A percentile compares a stretch with the other conserved stretches of the same genome.
Evolutionary conservation across 1,140 invertebrate species (phyloP).

Genomic region (Zaprionus capensis): DNA sequence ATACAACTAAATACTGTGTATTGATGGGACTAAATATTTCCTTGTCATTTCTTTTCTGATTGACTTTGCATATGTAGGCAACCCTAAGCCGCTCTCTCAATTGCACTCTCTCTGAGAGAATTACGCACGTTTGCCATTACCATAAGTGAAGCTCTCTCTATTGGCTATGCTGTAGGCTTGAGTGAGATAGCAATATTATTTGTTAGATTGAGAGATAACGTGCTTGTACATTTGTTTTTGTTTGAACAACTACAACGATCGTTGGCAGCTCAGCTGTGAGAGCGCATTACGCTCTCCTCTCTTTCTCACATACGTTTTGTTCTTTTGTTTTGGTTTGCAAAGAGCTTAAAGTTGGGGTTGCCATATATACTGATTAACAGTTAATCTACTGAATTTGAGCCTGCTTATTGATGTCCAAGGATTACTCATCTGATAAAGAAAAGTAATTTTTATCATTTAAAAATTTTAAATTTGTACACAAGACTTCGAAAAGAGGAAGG

Average conservation of each 20-base stretch:
- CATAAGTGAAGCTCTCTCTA: not conserved
- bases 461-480: too few relatives aligned
- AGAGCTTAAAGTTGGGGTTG: too few relatives aligned
- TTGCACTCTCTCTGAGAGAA: not conserved
- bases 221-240: not conserved
- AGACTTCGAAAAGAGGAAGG: too few relatives aligned
- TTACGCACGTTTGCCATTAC: not conserved
- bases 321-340: too few relatives aligned
- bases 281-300: not conserved
- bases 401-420: too few relatives aligned
- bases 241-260: not conserved
- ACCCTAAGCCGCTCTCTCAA: not conserved
- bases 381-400: too few relatives aligned
- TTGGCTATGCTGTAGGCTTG: not conserved
- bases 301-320: not conserved
- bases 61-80: not conserved
- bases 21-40: not conserved
- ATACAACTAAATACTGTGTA: not conserved
- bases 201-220: not conserved
- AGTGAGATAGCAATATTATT: not conserved
- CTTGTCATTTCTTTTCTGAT: not conserved
- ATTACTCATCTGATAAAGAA: too few relatives aligned
- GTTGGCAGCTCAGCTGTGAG: not conserved
- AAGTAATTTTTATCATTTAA: too few relatives aligned
- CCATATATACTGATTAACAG: too few relatives aligned